Conservation (phyloP, 1,140 invertebrate species). For the Chionoecetes opilio region DNA sequence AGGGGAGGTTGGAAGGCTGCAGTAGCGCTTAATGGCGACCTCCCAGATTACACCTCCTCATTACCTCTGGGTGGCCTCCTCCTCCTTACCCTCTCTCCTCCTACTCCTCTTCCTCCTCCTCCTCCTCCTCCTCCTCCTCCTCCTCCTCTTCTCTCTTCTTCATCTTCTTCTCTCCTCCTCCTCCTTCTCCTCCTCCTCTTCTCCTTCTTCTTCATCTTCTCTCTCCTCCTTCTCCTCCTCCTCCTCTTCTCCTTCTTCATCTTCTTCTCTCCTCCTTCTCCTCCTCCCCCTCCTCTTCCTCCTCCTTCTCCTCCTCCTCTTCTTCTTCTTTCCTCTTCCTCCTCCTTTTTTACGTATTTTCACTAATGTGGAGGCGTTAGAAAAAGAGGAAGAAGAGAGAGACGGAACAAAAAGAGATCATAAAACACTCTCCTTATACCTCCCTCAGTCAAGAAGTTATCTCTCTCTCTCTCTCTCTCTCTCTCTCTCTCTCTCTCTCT, state of each 20-base stretch:
- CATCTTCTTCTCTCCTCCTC: background rate
- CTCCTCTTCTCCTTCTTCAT: background rate
- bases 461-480: constrained; percentile 4
- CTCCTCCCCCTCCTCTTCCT: background rate
- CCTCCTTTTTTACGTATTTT: background rate
- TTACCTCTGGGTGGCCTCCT: constrained; percentile 31
- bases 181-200: background rate
- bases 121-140: background rate
- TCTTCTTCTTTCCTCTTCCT: constrained; percentile 12
- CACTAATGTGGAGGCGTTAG: too few relatives aligned
- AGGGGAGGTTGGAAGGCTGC: background rate
- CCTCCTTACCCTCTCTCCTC: background rate
- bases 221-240: background rate
- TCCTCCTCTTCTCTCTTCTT: too few relatives aligned
- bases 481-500: constrained; percentile 48
- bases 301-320: background rate
- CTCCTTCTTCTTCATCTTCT: background rate
- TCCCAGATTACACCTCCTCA: background rate
- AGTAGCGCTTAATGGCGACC: constrained; percentile 50
- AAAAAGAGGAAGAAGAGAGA: background rate
- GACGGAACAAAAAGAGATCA: too few relatives aligned
- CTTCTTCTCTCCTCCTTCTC: background rate
- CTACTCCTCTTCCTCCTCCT: constrained; percentile 3
- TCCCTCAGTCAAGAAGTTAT: background rate
- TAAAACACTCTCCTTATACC: too few relatives aligned